phyloP scores from a whole-genome alignment of 1,140 invertebrate genomes.

The Hestina assimilis region DNA sequence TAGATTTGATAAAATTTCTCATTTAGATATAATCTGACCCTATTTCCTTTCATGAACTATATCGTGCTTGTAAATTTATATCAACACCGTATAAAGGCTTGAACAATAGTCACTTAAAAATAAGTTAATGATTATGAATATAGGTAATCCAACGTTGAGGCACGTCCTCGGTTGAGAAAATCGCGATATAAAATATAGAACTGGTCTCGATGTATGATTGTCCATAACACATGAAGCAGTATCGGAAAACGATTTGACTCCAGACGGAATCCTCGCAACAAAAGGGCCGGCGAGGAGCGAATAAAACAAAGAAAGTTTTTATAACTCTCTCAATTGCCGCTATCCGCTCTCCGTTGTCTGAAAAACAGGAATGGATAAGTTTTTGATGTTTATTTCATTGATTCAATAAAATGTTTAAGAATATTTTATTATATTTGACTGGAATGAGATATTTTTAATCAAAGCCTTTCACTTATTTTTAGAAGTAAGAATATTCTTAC shows the following conservation, averaged over 20 bases:
- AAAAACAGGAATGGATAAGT: conserved; percentile 11
- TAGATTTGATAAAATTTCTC: too few relatives aligned
- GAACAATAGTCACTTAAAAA: too few relatives aligned
- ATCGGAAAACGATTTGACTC: conserved; percentile 70
- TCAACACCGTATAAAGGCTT: too few relatives aligned
- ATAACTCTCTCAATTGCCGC: conserved; percentile 52
- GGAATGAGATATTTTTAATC: too few relatives aligned
- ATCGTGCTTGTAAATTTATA: too few relatives aligned
- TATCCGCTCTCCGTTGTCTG: conserved; percentile 30
- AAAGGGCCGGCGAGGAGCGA: conserved; percentile 27
- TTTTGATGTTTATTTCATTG: conserved; percentile 10
- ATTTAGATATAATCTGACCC: too few relatives aligned
- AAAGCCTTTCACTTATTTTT: too few relatives aligned
- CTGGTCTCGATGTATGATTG: conserved; percentile 52
- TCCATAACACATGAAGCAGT: conserved; percentile 61
- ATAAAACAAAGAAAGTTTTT: conserved; percentile 67
- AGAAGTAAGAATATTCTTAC: too few relatives aligned
- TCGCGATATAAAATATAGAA: conserved; percentile 23
- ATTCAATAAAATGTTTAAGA: background rate
- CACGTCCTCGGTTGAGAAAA: conserved; percentile 36
- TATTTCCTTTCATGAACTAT: too few relatives aligned
- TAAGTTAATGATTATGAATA: background rate
- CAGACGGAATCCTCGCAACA: conserved; percentile 44
- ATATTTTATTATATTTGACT: background rate
- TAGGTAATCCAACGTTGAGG: background rate